phyloP scores from a whole-genome alignment of 2,888 invertebrate genomes.

The Microctonus hyperodae region DNA sequence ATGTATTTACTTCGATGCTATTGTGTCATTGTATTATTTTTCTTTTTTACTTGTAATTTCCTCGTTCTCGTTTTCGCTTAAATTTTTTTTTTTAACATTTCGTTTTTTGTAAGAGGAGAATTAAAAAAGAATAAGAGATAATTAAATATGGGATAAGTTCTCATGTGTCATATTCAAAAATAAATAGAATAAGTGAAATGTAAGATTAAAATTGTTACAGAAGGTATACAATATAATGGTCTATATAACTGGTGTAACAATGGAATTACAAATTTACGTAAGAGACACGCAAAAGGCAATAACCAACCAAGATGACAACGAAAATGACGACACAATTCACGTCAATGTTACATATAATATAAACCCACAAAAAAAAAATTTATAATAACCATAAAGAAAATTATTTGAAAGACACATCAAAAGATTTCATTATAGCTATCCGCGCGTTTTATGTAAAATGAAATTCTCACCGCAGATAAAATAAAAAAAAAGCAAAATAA shows the following conservation, averaged over 20 bases:
- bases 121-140: background rate
- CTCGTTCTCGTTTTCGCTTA: background rate
- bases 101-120: background rate
- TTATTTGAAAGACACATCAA: too few species aligned
- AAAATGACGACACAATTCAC: constrained; percentile 5
- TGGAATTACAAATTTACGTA: constrained; percentile 18
- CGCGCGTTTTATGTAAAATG: background rate
- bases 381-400: background rate
- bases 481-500: background rate
- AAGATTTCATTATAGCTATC: too few species aligned
- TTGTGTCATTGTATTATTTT: constrained; percentile 1
- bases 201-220: background rate
- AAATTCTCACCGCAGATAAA: background rate
- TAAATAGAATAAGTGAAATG: background rate
- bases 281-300: constrained; percentile 7
- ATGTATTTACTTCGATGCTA: background rate
- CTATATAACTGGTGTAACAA: constrained; percentile 5
- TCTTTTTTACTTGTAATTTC: background rate
- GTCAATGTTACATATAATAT: background rate
- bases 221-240: background rate
- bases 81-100: background rate
- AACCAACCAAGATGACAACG: constrained; percentile 6
- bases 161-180: background rate
- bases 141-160: background rate
- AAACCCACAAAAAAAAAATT: background rate